These are phyloP conservation scores for Syritta pipiens DNA, from an alignment of 2,888 invertebrate genomes.

Conservation along the genomic window DNA sequence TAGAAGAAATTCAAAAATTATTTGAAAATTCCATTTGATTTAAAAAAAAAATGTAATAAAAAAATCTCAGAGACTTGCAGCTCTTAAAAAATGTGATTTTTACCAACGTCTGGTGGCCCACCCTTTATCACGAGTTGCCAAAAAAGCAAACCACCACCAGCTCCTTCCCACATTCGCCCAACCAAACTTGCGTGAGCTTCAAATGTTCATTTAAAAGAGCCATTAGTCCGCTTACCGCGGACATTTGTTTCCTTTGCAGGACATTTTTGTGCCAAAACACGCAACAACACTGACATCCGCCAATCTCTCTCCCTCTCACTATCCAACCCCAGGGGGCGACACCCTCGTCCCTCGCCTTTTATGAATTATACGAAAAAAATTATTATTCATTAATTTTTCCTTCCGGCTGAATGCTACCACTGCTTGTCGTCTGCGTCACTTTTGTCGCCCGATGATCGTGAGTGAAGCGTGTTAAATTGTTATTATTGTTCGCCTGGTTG, in stretches of 20 bases:
- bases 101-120: no score
- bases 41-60: no score
- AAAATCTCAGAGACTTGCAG: no score
- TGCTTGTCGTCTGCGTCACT: not conserved
- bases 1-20: no score
- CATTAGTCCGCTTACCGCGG: constrained; percentile 26
- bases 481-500: constrained; percentile 45
- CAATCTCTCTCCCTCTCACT: no score
- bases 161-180: no score
- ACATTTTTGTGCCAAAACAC: constrained; percentile 48
- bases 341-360: no score
- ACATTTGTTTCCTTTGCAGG: constrained; percentile 5
- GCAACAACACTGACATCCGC: constrained; percentile 45
- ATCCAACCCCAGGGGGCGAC: no score
- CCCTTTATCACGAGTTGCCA: no score
- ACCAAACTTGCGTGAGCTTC: constrained; percentile 49
- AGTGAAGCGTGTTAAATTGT: constrained; percentile 66
- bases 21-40: no score
- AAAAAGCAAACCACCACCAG: not conserved
- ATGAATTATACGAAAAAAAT: no score
- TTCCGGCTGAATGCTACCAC: constrained; percentile 52
- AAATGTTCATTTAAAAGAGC: constrained; percentile 48
- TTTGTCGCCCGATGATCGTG: constrained; percentile 28
- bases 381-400: constrained; percentile 67
- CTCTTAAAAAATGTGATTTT: no score